phyloP scores from a whole-genome alignment of 2,113 vertebrate species.

The Neomonachus schauinslandi region DNA sequence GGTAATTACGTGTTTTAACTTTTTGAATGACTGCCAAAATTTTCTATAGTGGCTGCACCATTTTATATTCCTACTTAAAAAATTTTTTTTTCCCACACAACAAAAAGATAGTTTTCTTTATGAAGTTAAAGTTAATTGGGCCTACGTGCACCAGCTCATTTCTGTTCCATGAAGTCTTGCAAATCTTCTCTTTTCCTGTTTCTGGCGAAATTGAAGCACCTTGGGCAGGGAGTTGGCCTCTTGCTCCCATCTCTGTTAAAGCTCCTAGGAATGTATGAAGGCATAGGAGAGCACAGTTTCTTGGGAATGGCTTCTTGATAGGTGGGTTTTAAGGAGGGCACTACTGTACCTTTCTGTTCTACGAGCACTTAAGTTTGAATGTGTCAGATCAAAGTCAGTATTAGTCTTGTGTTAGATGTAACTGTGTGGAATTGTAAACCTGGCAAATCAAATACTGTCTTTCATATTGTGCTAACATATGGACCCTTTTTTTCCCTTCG shows the following conservation, averaged over 20 bases:
- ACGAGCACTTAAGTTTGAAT: not conserved
- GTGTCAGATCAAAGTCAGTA: not conserved
- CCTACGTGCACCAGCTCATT: not conserved
- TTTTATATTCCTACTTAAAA: not conserved
- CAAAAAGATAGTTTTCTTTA: not conserved
- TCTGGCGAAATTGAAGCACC: not conserved
- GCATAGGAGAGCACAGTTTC: not conserved
- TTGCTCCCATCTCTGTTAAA: not conserved
- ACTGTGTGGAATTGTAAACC: slow-evolving; percentile 33
- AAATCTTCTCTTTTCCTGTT: not conserved
- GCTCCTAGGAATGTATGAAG: not conserved
- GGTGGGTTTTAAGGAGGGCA: not conserved
- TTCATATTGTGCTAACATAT: slow-evolving; percentile 44
- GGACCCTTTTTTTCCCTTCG: slow-evolving; percentile 7
- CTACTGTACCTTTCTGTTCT: not conserved
- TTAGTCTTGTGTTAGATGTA: not conserved
- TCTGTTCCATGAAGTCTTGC: not conserved
- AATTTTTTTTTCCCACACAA: too few relatives aligned
- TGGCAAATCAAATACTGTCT: slow-evolving; percentile 28
- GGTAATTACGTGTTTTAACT: not conserved
- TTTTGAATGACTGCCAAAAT: not conserved
- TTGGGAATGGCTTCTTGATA: not conserved
- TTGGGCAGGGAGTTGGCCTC: not conserved
- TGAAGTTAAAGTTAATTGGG: slow-evolving; percentile 28
- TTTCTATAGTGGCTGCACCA: not conserved